Evolutionary conservation across 2,888 invertebrate genomes (phyloP), one percentile per base, ranked within the genome.

Genomic region (Drosophila setosimentum): DNA sequence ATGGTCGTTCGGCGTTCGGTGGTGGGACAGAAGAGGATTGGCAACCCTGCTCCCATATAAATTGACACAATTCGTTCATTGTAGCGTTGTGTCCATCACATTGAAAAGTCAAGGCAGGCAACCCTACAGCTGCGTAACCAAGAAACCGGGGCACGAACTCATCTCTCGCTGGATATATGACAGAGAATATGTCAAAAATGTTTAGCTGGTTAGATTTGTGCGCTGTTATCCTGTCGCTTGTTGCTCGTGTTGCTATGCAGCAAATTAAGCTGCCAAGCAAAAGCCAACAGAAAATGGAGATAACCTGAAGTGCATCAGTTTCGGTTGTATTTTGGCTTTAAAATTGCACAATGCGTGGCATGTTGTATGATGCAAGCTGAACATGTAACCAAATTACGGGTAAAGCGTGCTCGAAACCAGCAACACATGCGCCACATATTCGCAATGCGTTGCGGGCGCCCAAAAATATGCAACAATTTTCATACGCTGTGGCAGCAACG

Each of bases 401-500:
- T 53, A 61, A 62, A 65, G 40, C 53, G 60, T 37, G 40, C 49
- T 37, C 57, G 11, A 78, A 59, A 78, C 50, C 33, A 69, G 64
- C 71, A 80, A 70, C 87, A 84, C 83, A 86, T 83, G 87, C 75
- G 68, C 67, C 73, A 63, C 88, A 78, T 76, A 78, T 78, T 71
- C 55, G 72, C 58, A 50, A 65, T 57, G 51, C 37, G 33, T 53
- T 57, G 78, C 62, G 53, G 35, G 65, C 49, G 61, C 64, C 73
- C 76, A 85, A 80, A 83, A 83, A 88, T 86, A 84, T 84, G 80
- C 83, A 84, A 88, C 89, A 86, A 86, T 88, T 84, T 80, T 67
- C 79, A 66, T 65, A 65, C 54, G 51, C 67, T 49, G 45, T 66
- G 51, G 61, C 33, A 30, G 4, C 33, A 61, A 37, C 27, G 27